Evolutionary conservation across 2,888 invertebrate genomes (phyloP).

Genomic region (Linyphia triangularis): DNA sequence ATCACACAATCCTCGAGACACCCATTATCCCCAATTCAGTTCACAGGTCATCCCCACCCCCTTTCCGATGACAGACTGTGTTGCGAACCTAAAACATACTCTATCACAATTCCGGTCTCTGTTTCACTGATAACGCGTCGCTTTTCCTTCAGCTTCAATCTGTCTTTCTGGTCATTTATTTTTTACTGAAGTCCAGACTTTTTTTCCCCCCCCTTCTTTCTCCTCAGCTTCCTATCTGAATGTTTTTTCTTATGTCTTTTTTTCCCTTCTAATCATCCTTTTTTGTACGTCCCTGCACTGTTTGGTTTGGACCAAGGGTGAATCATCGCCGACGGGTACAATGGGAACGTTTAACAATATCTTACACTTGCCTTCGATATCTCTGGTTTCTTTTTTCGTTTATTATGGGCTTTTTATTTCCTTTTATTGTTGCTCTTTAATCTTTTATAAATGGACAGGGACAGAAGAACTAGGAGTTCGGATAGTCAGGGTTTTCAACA

Average conservation of each 20-base stretch:
- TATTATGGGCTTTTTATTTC: not conserved
- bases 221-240: constrained; percentile 35
- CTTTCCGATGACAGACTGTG: constrained; percentile 41
- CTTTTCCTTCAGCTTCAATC: constrained; percentile 54
- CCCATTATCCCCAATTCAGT: constrained; percentile 44
- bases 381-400: constrained; percentile 3
- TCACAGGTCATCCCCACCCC: constrained; percentile 40
- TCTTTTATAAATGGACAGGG: constrained; percentile 38
- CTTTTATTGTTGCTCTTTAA: constrained; percentile 21
- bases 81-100: constrained; percentile 58
- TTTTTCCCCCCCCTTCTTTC: constrained; percentile 23
- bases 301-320: constrained; percentile 54
- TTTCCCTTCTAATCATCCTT: constrained; percentile 24
- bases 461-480: not conserved
- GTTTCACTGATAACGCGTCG: constrained; percentile 29
- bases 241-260: constrained; percentile 28
- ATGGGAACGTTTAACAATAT: constrained; percentile 70
- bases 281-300: constrained; percentile 29
- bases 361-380: constrained; percentile 46
- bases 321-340: constrained; percentile 61
- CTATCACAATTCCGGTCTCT: constrained; percentile 42
- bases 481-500: constrained; percentile 3
- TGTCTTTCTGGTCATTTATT: constrained; percentile 71
- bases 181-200: constrained; percentile 55
- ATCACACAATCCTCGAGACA: constrained; percentile 37